Evolutionary conservation across 2,888 invertebrate genomes (phyloP), one percentile per base, ranked within the genome.

Genomic region (Dasysyrphus albostriatus): DNA sequence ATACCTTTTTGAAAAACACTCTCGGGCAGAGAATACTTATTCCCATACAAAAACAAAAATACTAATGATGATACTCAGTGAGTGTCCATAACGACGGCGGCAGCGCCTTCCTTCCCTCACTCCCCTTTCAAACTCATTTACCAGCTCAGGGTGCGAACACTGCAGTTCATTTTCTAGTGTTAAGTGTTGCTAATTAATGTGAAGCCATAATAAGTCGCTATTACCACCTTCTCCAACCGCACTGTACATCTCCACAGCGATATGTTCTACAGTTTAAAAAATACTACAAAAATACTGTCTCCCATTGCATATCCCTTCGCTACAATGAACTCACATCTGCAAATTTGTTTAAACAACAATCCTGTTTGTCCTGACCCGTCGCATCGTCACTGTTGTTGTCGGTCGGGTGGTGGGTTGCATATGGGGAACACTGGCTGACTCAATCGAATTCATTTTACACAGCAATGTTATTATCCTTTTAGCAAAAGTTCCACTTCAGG

Each of bases 111-210:
- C 24, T n/a, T n/a, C 24, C 24, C 24, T 3, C 24, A 24, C 24
- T 2, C 3, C 24, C 3, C 24, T 24, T 24, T 24, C 3, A 3
- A 37, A 37, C 34, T 37, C 37, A 59, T 37, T 37, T 34, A 19
- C 37, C 37, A 16, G n/a, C 9, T 7, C 10, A 29, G 39, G 82
- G 76, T 78, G 85, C 73, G 42, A 78, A 73, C 77, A 85, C 61
- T 82, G 82, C 39, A 73, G 73, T 85, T 49, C 58, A 82, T 82
- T 82, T 82, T 47, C 56, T 73, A 67, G 76, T 69, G 72, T 77
- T 70, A 77, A 85, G 72, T 73, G 81, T n/a, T 49, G 59, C 77
- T 82, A 82, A 85, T 85, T 85, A 85, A 82, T 74, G 82, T 24
- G 76, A 56, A 49, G 82, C 82, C 73, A 74, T 81, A 77, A 81